Evolutionary conservation across 1,140 invertebrate species (phyloP), one percentile per base, ranked within the genome.

Genomic region (Bradysia coprophila): DNA sequence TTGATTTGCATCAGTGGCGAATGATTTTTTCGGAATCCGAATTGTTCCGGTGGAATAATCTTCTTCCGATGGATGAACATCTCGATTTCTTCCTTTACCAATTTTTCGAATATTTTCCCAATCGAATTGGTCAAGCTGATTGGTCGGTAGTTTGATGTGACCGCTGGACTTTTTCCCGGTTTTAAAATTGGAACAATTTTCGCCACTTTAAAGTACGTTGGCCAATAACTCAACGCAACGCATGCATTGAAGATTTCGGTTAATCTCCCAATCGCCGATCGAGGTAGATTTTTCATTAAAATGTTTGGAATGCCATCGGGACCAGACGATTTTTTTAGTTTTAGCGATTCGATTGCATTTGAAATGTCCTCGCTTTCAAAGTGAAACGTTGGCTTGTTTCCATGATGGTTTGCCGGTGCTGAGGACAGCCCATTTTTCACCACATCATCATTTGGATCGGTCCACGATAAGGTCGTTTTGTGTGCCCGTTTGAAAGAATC

Each of bases 141-240:
- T 19, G 58, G 57, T 9, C 61, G 21, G 39, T 54, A 55, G 19
- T 43, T 59, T 0, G 40, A 16, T 4, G 50, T 46, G 2, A 15
- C 32, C 21, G 13, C 42, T 18, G 40, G 32, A 19, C 51, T 38
- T 51, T 67, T 65, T 8, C 53, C 50, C 3, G 56, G 52, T 51
- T 66, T 65, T 1, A 41, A 52, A 20, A 66, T 55, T 1, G 55
- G 47, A 9, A 62, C 49, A 6, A 64, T 46, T 2, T 44, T 55
- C 2, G 54, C 60, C 15, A 47, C 42, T 51, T 65, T 64, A 56
- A 56, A 63, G 2, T 8, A 1, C 0, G 16, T 6, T 1, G 57
- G 51, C 40, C 61, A 62, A 32, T 62, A 53, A 6, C 34, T 19
- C 1, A 54, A 21, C 42, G 42, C 49, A 0, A 62, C 15, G 13